Conservation (phyloP, 2,113 vertebrate species). For the Boleophthalmus pectinirostris region DNA sequence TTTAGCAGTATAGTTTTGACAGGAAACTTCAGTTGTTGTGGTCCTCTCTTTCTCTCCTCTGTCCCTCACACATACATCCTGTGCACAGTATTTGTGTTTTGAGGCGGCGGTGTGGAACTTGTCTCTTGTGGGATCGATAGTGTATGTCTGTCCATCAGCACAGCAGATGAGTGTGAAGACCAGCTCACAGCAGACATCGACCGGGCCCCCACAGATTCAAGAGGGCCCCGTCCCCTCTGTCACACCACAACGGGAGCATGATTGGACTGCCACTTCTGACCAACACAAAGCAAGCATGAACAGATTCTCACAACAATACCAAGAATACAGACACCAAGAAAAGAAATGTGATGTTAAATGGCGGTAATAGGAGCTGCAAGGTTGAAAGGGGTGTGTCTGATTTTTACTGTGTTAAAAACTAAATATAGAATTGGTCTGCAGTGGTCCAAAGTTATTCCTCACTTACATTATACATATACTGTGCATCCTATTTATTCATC, state of each 20-base stretch:
- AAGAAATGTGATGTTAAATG: background rate
- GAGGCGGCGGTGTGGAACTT: slow-evolving; percentile 51
- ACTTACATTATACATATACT: too few species aligned
- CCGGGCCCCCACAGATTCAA: slow-evolving; percentile 56
- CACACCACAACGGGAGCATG: slow-evolving; percentile 39
- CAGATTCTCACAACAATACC: background rate
- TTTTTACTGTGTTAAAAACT: too few species aligned
- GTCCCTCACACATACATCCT: background rate
- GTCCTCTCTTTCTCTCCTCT: background rate
- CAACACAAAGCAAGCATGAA: slow-evolving; percentile 16
- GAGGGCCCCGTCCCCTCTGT: slow-evolving; percentile 44
- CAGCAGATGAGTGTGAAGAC: slow-evolving; percentile 63
- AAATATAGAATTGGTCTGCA: too few species aligned
- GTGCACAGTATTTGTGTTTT: slow-evolving; percentile 53
- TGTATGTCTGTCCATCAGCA: slow-evolving; percentile 59
- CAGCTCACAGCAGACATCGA: slow-evolving; percentile 48
- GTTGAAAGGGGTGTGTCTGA: too few species aligned
- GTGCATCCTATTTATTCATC: too few species aligned
- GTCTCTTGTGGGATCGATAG: slow-evolving; percentile 45
- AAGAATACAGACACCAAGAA: background rate
- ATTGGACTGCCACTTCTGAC: slow-evolving; percentile 29
- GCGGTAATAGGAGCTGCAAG: background rate
- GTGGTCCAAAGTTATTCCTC: too few species aligned
- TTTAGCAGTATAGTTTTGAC: too few species aligned
- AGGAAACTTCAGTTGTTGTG: background rate